Evolutionary conservation across 2,888 invertebrate genomes (phyloP), one percentile per base, ranked within the genome.

Genomic region (Phyllotreta striolata): DNA sequence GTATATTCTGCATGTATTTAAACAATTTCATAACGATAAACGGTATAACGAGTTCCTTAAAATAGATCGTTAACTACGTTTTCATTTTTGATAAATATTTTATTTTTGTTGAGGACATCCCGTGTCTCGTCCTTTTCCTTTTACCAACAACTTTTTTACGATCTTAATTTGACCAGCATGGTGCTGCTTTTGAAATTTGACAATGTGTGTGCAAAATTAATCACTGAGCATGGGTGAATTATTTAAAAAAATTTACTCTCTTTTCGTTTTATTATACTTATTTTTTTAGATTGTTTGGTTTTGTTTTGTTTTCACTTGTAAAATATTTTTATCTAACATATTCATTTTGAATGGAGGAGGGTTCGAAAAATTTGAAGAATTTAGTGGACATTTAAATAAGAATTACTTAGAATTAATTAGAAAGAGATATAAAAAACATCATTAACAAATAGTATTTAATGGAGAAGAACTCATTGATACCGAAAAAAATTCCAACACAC

Each of bases 101-200:
- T 73, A 78, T 72, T 73, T 79, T 74, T 79, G 75, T 76, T 79
- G 78, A 79, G 79, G 78, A 72, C 68, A 74, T 79, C 79, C 80
- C 74, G 63, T 74, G 75, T 73, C 74, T 74, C 71, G 71, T 75
- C 78, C 75, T 74, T 71, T 72, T 71, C 71, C 72, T 68, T 43
- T 59, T 70, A 73, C 73, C 73, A 71, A 64, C 54, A 47, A 71
- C 65, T 72, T 70, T 24, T 24, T 79, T 77, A 79, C 77, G 77
- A 75, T 79, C 73, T 74, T 70, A 67, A 64, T 77, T 79, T 78
- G 76, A 77, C 77, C 77, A 76, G 81, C 82, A 82, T 82, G 81
- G 80, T 80, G 81, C 77, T 81, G 81, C 79, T 81, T 74, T 80
- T 79, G 78, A 81, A 78, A 79, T 78, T 73, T 79, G 78, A 79